These are phyloP conservation scores for Perodicticus potto DNA, from an alignment of 2,797 vertebrate species.

Conservation along the genomic window DNA sequence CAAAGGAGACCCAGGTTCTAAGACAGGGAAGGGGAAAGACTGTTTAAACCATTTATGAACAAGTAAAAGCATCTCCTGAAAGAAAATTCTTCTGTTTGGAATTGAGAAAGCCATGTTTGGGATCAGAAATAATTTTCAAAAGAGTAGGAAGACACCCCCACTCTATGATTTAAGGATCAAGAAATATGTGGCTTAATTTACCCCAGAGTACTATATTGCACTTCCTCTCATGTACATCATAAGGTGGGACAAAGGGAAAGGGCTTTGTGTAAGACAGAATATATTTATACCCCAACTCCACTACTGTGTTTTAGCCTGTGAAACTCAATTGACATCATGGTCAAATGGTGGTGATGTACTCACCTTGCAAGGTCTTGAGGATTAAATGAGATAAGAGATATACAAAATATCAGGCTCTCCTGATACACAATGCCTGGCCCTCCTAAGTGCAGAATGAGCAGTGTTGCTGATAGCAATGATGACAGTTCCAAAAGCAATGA, in stretches of 20 bases:
- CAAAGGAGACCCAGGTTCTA: background rate
- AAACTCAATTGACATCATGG: background rate
- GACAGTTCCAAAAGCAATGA: background rate
- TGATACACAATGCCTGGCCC: background rate
- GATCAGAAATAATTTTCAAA: slow-evolving; percentile 10
- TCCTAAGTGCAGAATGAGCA: background rate
- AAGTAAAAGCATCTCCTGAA: background rate
- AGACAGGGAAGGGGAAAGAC: background rate
- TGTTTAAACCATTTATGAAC: background rate
- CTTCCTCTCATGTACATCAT: background rate
- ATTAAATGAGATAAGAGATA: slow-evolving; percentile 44
- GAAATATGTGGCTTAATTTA: slow-evolving; percentile 40
- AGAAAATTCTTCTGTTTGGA: background rate
- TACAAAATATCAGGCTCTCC: background rate
- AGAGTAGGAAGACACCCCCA: background rate
- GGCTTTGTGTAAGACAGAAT: background rate
- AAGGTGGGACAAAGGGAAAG: background rate
- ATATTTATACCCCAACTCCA: background rate
- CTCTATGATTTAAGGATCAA: slow-evolving; percentile 11
- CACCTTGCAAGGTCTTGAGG: background rate
- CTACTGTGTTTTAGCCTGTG: background rate
- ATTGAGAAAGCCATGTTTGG: background rate
- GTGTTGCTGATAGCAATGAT: background rate
- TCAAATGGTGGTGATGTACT: background rate
- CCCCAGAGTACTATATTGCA: background rate